Evolutionary conservation across 2,888 invertebrate species (phyloP).

Genomic region (Lithophane ornitopus): DNA sequence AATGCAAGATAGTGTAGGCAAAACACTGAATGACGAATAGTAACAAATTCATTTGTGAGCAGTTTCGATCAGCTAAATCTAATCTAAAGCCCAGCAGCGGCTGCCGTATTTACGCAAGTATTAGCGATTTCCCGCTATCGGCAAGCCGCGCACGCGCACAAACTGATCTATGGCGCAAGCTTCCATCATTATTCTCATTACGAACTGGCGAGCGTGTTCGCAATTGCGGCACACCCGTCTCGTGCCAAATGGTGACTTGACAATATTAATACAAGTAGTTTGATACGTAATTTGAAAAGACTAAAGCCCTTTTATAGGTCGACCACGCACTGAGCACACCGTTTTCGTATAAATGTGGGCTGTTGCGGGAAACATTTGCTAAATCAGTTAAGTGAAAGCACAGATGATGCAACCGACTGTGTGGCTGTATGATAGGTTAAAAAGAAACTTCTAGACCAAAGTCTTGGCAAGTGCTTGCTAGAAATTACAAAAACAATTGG

Average conservation of each 20-base stretch:
- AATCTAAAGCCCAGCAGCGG: conserved; percentile 73
- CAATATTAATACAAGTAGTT: conserved; percentile 73
- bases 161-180: conserved; percentile 84
- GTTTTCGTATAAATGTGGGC: conserved; percentile 55
- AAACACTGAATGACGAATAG: conserved; percentile 67
- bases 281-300: conserved; percentile 67
- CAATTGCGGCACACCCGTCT: conserved; percentile 78
- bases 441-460: conserved; percentile 49
- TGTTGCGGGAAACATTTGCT: conserved; percentile 46
- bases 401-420: conserved; percentile 48
- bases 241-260: conserved; percentile 76
- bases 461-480: conserved; percentile 19
- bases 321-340: conserved; percentile 31
- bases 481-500: conserved; percentile 35
- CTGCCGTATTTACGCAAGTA: conserved; percentile 88
- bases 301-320: conserved; percentile 62
- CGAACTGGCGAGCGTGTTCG: conserved; percentile 77
- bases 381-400: conserved; percentile 55
- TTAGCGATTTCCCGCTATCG: conserved; percentile 84
- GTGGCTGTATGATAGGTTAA: conserved; percentile 15
- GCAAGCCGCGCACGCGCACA: conserved; percentile 82
- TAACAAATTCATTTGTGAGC: conserved; percentile 65
- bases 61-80: conserved; percentile 73
- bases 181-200: conserved; percentile 88
- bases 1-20: conserved; percentile 45